Percentiles rank a stretch among this genome's conserved stretches.
These are phyloP conservation scores for Pantherophis guttatus DNA, from an alignment of 2,113 vertebrate species.

Conservation along the genomic window DNA sequence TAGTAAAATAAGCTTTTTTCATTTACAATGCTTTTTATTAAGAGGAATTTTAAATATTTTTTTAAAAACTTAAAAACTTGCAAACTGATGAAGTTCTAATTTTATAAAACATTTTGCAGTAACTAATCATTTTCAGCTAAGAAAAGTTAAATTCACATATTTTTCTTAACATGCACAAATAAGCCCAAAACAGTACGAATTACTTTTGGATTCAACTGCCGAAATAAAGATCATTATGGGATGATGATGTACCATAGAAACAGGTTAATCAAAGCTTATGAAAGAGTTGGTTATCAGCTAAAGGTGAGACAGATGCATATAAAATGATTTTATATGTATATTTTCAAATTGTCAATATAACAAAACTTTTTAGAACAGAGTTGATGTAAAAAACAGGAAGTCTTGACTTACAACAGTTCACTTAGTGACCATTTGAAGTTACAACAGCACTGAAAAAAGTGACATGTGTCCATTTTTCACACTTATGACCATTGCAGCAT, in stretches of 20 bases:
- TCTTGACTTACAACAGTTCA: too few relatives aligned
- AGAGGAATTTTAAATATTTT: background rate
- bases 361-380: background rate
- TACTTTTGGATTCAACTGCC: slow-evolving; percentile 94
- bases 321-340: background rate
- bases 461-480: too few relatives aligned
- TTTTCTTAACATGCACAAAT: slow-evolving; percentile 68
- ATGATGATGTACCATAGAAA: slow-evolving; percentile 99
- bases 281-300: slow-evolving; percentile 89
- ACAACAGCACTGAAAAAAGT: too few relatives aligned
- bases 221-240: slow-evolving; percentile 93
- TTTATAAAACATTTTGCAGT: background rate
- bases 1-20: background rate
- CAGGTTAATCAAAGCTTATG: slow-evolving; percentile 93
- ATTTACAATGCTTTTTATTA: background rate
- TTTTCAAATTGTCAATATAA: background rate
- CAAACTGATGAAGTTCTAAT: background rate
- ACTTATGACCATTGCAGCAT: too few relatives aligned
- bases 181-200: slow-evolving; percentile 80
- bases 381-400: background rate
- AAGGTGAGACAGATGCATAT: slow-evolving; percentile 68
- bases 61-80: background rate
- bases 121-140: background rate
- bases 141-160: background rate
- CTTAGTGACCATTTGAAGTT: too few relatives aligned